Evolutionary conservation across 2,888 invertebrate genomes (phyloP).

Genomic region (Acronicta psi): DNA sequence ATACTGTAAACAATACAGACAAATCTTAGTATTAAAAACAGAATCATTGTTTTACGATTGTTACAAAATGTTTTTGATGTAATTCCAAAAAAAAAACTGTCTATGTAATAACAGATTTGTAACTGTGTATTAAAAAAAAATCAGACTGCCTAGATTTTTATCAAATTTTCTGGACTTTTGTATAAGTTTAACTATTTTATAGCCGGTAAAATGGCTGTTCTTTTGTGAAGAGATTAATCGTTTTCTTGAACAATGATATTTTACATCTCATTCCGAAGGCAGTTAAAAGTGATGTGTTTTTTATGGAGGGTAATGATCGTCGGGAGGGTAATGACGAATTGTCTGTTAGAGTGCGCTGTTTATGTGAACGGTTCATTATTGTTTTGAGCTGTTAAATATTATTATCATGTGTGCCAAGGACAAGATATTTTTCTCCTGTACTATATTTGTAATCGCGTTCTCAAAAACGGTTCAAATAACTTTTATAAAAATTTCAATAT

Average conservation of each 20-base stretch:
- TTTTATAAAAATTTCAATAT: too few relatives aligned
- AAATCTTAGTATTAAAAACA: background rate
- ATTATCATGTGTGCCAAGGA: conserved; percentile 5
- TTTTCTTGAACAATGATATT: conserved; percentile 7
- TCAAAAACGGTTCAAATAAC: too few relatives aligned
- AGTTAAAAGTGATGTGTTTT: conserved; percentile 10
- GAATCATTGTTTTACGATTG: background rate
- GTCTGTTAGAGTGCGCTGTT: background rate
- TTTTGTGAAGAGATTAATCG: conserved; percentile 18
- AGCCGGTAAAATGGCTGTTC: conserved; percentile 5
- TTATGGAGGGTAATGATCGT: background rate
- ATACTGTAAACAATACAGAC: background rate
- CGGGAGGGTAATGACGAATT: conserved; percentile 1
- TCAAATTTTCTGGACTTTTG: conserved; percentile 11
- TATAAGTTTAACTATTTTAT: conserved; percentile 11
- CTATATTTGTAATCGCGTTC: too few relatives aligned
- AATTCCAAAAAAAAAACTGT: background rate
- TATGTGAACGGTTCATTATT: conserved; percentile 3
- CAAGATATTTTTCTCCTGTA: background rate
- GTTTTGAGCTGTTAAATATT: conserved; percentile 9
- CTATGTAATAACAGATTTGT: background rate
- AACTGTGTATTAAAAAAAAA: background rate
- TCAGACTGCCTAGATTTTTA: conserved; percentile 1
- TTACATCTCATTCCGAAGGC: conserved; percentile 14
- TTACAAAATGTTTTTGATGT: conserved; percentile 1